phyloP scores from a whole-genome alignment of 2,888 invertebrate genomes.

The Nemurella pictetii region DNA sequence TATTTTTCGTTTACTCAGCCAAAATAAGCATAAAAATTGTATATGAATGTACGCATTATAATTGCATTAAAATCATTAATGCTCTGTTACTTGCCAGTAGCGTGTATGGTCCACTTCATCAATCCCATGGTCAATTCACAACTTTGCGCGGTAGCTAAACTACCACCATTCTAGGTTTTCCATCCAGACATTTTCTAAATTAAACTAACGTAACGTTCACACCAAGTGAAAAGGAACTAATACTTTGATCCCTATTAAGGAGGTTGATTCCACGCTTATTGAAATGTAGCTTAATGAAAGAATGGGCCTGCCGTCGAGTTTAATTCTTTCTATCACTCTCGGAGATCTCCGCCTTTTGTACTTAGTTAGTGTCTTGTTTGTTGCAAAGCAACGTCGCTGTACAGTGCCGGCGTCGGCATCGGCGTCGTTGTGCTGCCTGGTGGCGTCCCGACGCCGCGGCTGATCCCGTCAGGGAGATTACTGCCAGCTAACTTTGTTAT shows the following conservation, averaged over 20 bases:
- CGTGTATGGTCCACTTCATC: too few relatives aligned
- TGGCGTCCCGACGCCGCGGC: slow-evolving; percentile 2
- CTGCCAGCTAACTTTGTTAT: slow-evolving; percentile 33
- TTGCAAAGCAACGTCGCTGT: background rate
- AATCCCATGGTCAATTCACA: background rate
- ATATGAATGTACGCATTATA: background rate
- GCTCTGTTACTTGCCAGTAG: background rate
- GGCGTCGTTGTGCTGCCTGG: background rate
- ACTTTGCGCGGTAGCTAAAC: background rate
- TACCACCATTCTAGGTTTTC: background rate
- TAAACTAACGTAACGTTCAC: background rate
- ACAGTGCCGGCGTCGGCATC: background rate
- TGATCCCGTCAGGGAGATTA: slow-evolving; percentile 28
- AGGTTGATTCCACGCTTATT: background rate
- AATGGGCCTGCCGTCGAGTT: background rate
- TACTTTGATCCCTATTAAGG: background rate
- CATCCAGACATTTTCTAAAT: background rate
- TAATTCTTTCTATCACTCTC: background rate
- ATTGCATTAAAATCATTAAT: background rate
- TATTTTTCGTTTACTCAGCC: background rate
- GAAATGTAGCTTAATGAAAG: background rate
- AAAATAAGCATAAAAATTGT: background rate
- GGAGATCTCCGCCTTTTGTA: background rate
- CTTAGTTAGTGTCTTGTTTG: background rate
- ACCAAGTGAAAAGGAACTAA: background rate